Conservation (phyloP, 64 coral and sea anemone genomes). For the Pachyseris speciosa region DNA sequence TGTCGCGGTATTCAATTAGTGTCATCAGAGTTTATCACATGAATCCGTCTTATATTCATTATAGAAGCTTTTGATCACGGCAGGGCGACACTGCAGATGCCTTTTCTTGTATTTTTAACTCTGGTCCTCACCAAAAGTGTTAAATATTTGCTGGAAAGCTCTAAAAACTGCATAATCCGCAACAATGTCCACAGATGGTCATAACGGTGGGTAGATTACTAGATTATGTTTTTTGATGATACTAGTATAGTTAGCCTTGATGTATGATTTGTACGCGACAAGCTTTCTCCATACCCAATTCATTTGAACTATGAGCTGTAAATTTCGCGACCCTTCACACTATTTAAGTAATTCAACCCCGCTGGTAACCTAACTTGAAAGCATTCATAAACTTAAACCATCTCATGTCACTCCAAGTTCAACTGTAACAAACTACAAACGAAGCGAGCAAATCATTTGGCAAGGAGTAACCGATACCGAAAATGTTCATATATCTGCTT, state of each 20-base stretch:
- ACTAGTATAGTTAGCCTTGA: background rate
- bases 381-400: background rate
- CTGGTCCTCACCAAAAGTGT: background rate
- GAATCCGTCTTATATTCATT: constrained; percentile 3
- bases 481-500: background rate
- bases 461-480: background rate
- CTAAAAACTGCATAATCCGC: background rate
- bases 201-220: background rate
- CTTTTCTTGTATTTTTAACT: background rate
- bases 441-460: background rate
- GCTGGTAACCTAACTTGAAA: background rate
- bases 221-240: background rate
- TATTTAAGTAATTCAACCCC: background rate
- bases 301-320: background rate
- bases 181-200: background rate
- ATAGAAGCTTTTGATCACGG: constrained; percentile 10
- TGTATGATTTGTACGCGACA: background rate
- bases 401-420: background rate
- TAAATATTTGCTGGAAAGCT: background rate
- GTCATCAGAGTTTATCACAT: constrained; percentile 1
- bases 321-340: background rate
- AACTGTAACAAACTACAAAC: background rate
- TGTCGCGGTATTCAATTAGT: constrained; percentile 53
- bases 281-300: background rate
- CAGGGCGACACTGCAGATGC: background rate